These are phyloP conservation scores for Agelaius phoeniceus DNA, from an alignment of 2,113 vertebrate species.

Conservation along the genomic window DNA sequence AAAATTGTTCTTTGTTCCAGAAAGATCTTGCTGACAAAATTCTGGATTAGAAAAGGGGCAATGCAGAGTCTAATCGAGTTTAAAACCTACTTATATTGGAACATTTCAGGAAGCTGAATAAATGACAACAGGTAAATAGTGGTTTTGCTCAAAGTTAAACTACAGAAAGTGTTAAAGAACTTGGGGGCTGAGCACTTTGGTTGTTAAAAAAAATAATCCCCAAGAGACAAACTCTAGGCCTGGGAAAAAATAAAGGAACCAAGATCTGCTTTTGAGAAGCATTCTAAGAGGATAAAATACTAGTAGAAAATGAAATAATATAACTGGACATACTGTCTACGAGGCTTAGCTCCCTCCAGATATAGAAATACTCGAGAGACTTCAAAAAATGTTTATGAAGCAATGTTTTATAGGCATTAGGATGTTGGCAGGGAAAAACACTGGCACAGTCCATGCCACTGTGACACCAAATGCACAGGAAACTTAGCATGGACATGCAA, in stretches of 20 bases:
- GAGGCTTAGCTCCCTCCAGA: slow-evolving; percentile 7
- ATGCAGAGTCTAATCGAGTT: background rate
- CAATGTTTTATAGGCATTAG: slow-evolving; percentile 38
- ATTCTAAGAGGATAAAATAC: background rate
- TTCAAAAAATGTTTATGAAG: slow-evolving; percentile 36
- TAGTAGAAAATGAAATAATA: background rate
- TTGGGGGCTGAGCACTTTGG: background rate
- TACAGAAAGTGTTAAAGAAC: slow-evolving; percentile 28
- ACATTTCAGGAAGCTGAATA: background rate
- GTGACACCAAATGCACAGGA: background rate
- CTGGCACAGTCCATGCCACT: background rate
- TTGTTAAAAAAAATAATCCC: background rate
- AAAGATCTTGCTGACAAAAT: background rate
- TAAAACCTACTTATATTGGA: background rate
- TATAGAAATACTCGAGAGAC: slow-evolving; percentile 12
- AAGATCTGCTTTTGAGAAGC: background rate
- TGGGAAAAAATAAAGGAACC: slow-evolving; percentile 47
- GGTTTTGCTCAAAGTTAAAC: background rate
- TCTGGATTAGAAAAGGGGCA: background rate
- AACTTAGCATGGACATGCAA: background rate
- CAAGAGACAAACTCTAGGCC: slow-evolving; percentile 28
- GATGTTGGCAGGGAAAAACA: slow-evolving; percentile 2
- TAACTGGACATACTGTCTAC: background rate
- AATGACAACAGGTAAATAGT: background rate
- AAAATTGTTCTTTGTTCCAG: background rate